phyloP scores from a whole-genome alignment of 2,797 vertebrate species.

The Darevskia mixta region DNA sequence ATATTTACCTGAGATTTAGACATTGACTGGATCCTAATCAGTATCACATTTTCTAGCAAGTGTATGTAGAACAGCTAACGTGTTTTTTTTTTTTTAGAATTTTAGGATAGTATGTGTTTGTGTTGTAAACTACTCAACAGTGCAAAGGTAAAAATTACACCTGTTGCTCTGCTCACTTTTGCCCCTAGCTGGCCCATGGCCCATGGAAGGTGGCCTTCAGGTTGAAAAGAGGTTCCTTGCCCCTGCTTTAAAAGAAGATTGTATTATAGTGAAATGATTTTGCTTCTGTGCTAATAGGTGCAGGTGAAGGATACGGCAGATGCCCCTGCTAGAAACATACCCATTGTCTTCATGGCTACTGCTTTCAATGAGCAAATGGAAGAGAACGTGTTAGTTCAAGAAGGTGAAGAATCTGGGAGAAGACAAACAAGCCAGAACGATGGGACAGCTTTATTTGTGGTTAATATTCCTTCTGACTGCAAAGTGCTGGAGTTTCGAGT shows the following conservation, averaged over 20 bases:
- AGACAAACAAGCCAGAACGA: constrained; percentile 61
- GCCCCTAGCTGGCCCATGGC: too few species aligned
- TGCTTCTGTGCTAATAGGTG: constrained; percentile 78
- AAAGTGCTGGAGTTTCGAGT: constrained; percentile 80
- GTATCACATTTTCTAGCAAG: too few species aligned
- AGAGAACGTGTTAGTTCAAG: constrained; percentile 24
- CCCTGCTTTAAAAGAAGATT: background rate
- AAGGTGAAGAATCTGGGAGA: constrained; percentile 15
- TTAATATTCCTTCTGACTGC: constrained; percentile 78
- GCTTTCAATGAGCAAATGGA: constrained; percentile 53
- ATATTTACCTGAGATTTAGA: too few species aligned
- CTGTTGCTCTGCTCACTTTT: too few species aligned
- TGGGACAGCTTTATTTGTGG: constrained; percentile 84
- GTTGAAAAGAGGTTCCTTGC: background rate
- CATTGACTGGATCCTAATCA: too few species aligned
- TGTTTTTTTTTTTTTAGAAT: too few species aligned
- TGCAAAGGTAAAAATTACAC: too few species aligned
- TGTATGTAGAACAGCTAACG: too few species aligned
- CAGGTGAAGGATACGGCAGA: constrained; percentile 86
- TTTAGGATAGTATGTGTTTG: too few species aligned
- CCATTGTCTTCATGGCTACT: constrained; percentile 74
- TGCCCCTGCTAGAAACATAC: constrained; percentile 73
- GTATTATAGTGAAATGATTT: background rate
- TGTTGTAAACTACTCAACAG: too few species aligned
- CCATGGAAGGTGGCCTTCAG: too few species aligned